Conservation (phyloP, 1,140 invertebrate genomes). For the Zeugodacus cucurbitae region DNA sequence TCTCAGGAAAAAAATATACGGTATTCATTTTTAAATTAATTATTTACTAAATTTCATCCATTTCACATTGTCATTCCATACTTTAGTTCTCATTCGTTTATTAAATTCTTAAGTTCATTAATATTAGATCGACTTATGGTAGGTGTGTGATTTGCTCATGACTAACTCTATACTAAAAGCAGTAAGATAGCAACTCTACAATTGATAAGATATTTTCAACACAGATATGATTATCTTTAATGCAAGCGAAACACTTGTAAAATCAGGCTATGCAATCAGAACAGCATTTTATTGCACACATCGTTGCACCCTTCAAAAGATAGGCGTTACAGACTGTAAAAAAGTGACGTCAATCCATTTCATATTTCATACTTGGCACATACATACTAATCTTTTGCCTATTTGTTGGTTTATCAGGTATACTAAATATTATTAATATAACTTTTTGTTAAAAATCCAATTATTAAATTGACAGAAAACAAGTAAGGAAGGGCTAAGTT, state of each 20-base stretch:
- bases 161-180: not conserved
- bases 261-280: not conserved
- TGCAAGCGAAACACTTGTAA: not conserved
- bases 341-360: not conserved
- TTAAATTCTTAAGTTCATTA: too few species aligned
- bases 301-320: not conserved
- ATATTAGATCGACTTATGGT: too few species aligned
- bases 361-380: not conserved
- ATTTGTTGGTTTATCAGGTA: not conserved
- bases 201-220: constrained; percentile 20
- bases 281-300: constrained; percentile 3
- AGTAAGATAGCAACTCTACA: not conserved
- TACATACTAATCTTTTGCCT: not conserved
- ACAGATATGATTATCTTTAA: not conserved
- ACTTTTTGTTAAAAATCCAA: too few species aligned
- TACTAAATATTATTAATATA: too few species aligned
- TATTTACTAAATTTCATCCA: too few species aligned
- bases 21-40: too few species aligned
- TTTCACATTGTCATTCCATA: too few species aligned
- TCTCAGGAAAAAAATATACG: too few species aligned
- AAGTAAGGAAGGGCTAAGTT: too few species aligned
- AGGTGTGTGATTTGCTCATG: not conserved
- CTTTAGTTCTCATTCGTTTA: too few species aligned
- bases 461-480: too few species aligned
- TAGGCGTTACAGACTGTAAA: not conserved